These are phyloP conservation scores for Gerris lacustris DNA, from an alignment of 2,888 invertebrate species.

Conservation along the genomic window DNA sequence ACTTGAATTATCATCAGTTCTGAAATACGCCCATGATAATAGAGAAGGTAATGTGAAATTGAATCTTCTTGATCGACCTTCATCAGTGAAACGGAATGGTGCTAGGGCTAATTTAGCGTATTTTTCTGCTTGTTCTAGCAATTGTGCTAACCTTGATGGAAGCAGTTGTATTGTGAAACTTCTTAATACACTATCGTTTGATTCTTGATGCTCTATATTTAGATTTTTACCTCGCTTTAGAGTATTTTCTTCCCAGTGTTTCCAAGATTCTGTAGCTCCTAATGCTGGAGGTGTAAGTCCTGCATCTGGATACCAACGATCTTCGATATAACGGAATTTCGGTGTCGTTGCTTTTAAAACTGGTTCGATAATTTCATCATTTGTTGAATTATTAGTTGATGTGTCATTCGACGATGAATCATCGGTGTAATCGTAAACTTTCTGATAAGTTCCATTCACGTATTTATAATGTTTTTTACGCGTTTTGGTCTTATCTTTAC, in stretches of 20 bases:
- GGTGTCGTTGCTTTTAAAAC: conserved; percentile 48
- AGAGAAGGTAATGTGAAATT: neutral
- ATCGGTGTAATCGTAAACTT: conserved; percentile 25
- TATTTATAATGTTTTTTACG: neutral
- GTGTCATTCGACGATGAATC: conserved; percentile 18
- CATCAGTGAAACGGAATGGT: conserved; percentile 23
- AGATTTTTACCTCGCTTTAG: conserved; percentile 23
- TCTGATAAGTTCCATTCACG: conserved; percentile 5
- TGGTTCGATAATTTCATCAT: conserved; percentile 58
- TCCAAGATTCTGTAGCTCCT: conserved; percentile 31
- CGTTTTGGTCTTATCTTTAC: conserved; percentile 10
- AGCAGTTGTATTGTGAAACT: conserved; percentile 50
- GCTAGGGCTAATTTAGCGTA: conserved; percentile 53
- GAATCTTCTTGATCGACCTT: neutral
- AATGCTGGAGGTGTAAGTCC: conserved; percentile 32
- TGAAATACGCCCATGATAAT: neutral
- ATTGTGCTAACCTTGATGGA: conserved; percentile 61
- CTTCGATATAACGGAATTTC: conserved; percentile 32
- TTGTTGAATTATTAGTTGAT: conserved; percentile 28
- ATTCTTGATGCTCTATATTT: conserved; percentile 20
- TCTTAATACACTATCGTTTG: conserved; percentile 34
- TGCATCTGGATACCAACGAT: conserved; percentile 11
- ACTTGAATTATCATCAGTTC: neutral
- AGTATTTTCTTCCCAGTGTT: conserved; percentile 27
- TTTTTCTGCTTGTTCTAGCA: conserved; percentile 67